phyloP scores from a whole-genome alignment of 2,888 invertebrate genomes.

The Amphipoea oculea region DNA sequence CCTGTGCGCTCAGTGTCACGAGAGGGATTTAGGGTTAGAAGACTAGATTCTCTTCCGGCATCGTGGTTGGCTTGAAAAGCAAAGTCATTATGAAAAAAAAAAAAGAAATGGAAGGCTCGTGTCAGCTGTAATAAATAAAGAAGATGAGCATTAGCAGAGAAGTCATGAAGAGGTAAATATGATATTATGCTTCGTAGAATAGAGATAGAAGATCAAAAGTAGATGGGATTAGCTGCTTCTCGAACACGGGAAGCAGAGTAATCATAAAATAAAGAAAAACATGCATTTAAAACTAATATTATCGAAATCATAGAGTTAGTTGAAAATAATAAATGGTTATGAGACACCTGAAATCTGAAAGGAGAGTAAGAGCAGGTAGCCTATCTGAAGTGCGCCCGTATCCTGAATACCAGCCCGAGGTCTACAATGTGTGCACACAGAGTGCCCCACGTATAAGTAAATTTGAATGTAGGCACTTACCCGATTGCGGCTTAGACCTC shows the following conservation, averaged over 20 bases:
- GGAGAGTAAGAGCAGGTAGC: too few species aligned
- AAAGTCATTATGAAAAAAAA: background rate
- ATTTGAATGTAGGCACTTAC: slow-evolving; percentile 44
- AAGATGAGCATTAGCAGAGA: background rate
- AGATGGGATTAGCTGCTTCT: background rate
- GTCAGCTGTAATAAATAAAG: background rate
- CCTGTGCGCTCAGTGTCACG: background rate
- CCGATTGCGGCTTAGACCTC: slow-evolving; percentile 47
- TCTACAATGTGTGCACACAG: slow-evolving; percentile 16
- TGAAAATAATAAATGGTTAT: background rate
- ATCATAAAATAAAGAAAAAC: background rate
- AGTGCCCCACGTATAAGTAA: slow-evolving; percentile 35
- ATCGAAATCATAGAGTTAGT: background rate
- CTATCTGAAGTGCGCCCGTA: background rate
- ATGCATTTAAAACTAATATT: background rate
- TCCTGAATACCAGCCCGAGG: background rate
- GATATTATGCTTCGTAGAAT: background rate
- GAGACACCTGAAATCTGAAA: background rate
- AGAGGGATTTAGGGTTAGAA: background rate
- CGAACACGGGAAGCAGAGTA: background rate
- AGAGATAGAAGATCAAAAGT: background rate
- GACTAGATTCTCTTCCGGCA: background rate
- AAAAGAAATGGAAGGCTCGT: background rate
- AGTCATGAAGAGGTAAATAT: too few species aligned
- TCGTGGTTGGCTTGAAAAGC: background rate